Conservation (phyloP, 2,888 invertebrate species). For the Drosophila meridiana region DNA sequence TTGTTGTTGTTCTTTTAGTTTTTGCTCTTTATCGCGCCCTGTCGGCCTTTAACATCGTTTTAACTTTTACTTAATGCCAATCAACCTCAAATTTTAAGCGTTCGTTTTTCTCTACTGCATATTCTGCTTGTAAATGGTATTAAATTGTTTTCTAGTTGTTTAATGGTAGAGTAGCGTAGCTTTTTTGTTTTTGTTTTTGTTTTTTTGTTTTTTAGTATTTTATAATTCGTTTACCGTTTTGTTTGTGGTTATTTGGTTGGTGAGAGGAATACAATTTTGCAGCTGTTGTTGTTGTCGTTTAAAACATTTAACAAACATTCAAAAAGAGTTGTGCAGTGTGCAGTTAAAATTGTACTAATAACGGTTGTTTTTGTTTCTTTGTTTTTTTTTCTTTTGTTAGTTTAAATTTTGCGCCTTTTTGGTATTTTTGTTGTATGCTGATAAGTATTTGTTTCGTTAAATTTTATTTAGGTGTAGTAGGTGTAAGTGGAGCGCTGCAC, state of each 20-base stretch:
- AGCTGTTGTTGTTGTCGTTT: slow-evolving; percentile 57
- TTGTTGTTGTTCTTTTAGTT: slow-evolving; percentile 7
- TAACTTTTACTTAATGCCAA: slow-evolving; percentile 82
- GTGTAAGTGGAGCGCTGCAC: slow-evolving; percentile 9
- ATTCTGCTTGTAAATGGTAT: slow-evolving; percentile 54
- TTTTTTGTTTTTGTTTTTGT: slow-evolving; percentile 9
- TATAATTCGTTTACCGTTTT: slow-evolving; percentile 19
- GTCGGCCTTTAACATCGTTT: slow-evolving; percentile 82
- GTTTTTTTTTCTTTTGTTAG: slow-evolving; percentile 15
- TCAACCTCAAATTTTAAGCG: slow-evolving; percentile 82
- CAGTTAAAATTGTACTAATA: slow-evolving; percentile 82
- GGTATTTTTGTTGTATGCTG: slow-evolving; percentile 28
- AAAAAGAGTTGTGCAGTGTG: slow-evolving; percentile 81
- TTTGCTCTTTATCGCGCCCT: slow-evolving; percentile 81
- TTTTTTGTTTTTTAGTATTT: background rate
- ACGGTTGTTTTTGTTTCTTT: slow-evolving; percentile 35
- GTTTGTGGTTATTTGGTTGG: slow-evolving; percentile 16
- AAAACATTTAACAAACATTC: slow-evolving; percentile 79
- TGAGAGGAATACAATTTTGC: slow-evolving; percentile 77
- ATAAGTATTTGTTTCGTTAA: slow-evolving; percentile 39
- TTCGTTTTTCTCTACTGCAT: slow-evolving; percentile 73
- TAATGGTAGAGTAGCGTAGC: slow-evolving; percentile 31
- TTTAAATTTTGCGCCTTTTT: slow-evolving; percentile 38
- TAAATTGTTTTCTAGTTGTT: slow-evolving; percentile 36
- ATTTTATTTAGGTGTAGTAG: slow-evolving; percentile 18